Base-by-base conservation (phyloP, 2,797 vertebrate species). In the Chrysocyon brachyurus region DNA sequence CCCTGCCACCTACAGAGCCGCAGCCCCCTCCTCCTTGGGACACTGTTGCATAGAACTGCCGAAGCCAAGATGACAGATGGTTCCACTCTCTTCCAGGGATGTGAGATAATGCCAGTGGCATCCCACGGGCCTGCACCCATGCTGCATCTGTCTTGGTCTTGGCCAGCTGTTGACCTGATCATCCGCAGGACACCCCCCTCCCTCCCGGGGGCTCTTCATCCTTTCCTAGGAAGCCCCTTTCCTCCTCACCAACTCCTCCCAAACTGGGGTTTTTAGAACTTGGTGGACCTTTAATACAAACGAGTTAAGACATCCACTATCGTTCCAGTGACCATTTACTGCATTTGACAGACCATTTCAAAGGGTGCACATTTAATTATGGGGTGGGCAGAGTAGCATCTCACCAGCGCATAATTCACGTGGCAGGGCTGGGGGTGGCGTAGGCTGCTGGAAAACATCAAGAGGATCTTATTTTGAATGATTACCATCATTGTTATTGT, bases 11-110 rank as follows among this genome's bases (percentile, higher is more conserved):
- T 56, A 57, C 12, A 64, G 68, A 75, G 79, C 68, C 9, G 2
- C 61, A 79, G n/a, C 66, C 56, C 66, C 68, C 52, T 64, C 81
- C 57, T 90, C 93, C 83, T 83, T 31, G 68, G 96, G 49, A 92
- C 54, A 64, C 40, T 89, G 96, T 97, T 96, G 73, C 57, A 26
- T 83, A 33, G 28, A 11, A 89, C 59, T 49, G 12, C 68, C 52
- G 40, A 94, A 96, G 97, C 96, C 97, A 96, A 61, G 33, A n/a
- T 0, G 72, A 83, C 97, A 98, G 93, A 93, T 94, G 96, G 90
- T 12, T 19, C 79, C 66, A 33, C 79, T 96, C 88, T 94, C 73
- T 96, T 97, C 78, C 87, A 82, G 86, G 19, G 26, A 79, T 46
- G 52, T 87, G 94, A 77, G 68, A 90, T 54, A n/a, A 66, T 33